phyloP scores from a whole-genome alignment of 2,113 vertebrate genomes.

The Bettongia penicillata region DNA sequence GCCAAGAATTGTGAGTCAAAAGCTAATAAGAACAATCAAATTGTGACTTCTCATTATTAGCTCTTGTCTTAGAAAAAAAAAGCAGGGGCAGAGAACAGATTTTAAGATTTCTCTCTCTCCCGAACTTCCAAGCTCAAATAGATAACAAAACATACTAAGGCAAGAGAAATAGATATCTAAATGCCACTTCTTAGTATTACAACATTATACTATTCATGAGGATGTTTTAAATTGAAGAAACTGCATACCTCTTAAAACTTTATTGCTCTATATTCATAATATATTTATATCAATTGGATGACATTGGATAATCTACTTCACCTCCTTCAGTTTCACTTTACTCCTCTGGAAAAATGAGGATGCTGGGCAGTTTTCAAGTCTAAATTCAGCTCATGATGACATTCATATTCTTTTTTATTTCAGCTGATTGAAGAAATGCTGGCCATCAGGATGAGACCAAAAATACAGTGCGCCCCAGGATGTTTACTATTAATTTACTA shows the following conservation, averaged over 20 bases:
- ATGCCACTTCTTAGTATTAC: constrained; percentile 23
- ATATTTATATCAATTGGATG: background rate
- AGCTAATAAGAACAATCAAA: constrained; percentile 24
- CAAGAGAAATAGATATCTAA: constrained; percentile 46
- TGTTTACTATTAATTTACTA: constrained; percentile 32
- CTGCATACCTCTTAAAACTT: background rate
- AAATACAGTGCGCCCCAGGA: constrained; percentile 6
- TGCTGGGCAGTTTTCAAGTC: background rate
- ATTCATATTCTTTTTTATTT: constrained; percentile 22
- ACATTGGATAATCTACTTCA: constrained; percentile 34
- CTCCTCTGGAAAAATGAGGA: background rate
- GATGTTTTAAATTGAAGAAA: constrained; percentile 5
- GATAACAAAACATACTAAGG: constrained; percentile 25
- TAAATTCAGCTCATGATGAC: constrained; percentile 30
- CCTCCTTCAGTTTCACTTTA: background rate
- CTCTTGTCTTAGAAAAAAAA: background rate
- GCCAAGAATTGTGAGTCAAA: constrained; percentile 34
- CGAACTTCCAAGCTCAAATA: constrained; percentile 48
- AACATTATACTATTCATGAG: background rate
- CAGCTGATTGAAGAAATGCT: constrained; percentile 38
- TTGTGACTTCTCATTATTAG: background rate
- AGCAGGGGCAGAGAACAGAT: background rate
- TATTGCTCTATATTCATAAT: constrained; percentile 32
- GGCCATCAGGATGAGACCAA: constrained; percentile 35
- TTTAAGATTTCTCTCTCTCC: background rate